Evolutionary conservation across 2,888 invertebrate genomes (phyloP).

Genomic region (Stenurella melanura): DNA sequence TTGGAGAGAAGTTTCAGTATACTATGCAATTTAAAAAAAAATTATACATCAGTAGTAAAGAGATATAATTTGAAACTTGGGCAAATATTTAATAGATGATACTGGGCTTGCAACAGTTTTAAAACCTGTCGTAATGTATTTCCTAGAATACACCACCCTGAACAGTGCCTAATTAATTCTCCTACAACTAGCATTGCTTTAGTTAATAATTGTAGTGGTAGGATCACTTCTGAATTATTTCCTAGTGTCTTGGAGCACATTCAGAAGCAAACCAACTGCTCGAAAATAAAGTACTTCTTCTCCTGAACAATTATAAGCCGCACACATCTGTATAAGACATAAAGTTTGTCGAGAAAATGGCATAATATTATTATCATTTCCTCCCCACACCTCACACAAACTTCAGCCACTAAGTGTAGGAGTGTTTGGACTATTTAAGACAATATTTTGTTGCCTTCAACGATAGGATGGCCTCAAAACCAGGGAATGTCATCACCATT

Average conservation of each 20-base stretch:
- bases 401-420: not conserved
- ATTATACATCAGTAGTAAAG: no score
- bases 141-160: not conserved
- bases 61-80: no score
- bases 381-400: constrained; percentile 51
- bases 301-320: constrained; percentile 64
- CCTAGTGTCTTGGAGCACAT: constrained; percentile 18
- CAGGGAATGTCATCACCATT: constrained; percentile 60
- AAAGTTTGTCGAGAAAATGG: constrained; percentile 65
- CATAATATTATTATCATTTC: constrained; percentile 65
- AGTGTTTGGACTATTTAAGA: constrained; percentile 54
- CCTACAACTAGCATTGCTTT: not conserved
- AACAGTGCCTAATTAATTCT: not conserved
- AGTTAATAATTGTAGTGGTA: constrained; percentile 9
- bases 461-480: constrained; percentile 56
- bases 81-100: no score
- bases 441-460: constrained; percentile 56
- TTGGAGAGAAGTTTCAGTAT: no score
- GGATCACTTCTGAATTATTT: constrained; percentile 33
- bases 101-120: no score
- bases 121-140: no score
- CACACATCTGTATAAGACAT: constrained; percentile 63
- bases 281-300: constrained; percentile 16
- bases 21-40: no score
- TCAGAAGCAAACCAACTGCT: constrained; percentile 13